Base-by-base conservation (phyloP, 2,797 vertebrate genomes). In the Garrulus glandarius region DNA sequence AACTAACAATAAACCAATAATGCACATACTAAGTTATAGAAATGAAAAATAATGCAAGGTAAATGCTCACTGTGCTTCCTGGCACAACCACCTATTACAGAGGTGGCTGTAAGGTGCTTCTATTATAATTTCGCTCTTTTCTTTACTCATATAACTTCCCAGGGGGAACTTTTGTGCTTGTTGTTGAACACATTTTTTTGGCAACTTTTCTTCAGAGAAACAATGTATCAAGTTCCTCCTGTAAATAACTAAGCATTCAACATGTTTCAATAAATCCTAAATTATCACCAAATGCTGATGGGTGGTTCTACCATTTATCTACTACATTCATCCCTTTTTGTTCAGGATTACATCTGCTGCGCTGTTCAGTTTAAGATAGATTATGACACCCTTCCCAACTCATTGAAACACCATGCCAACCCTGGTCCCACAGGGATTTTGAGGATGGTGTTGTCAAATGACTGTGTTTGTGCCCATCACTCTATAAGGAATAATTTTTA, bases 221-320 rank as follows among this genome's bases (percentile, higher is more conserved):
- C 7, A 34, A 46, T 12, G 2, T 15, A n/a, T 29, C 27, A 61
- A 81, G n/a, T 41, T 8, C 21, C 78, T 71, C 16, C 29, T 43
- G 41, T 6, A 71, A 75, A 56, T 32, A 67, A 52, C 3, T 27
- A 52, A 67, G 59, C 9, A 47, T 26, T 53, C 15, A 65, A 5
- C 1, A 1, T 41, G 5, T 23, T 81, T 70, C 23, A 57, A 26
- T 34, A 71, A 41, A 78, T 27, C 10, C 20, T 64, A 29, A 67
- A 50, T n/a, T 82, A 26, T 47, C 46, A 82, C 7, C 11, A 68
- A 56, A 60, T 8, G 3, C 10, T 0, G 0, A 19, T 29, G 44
- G 15, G 6, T 39, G 22, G 20, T 26, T 82, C 32, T 36, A 64
- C 39, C 39, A 39, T 39, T 39, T 39, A 39, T 39, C 39, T 39